Base-by-base conservation (phyloP, 2,113 vertebrate genomes). In the Gavia stellata region DNA sequence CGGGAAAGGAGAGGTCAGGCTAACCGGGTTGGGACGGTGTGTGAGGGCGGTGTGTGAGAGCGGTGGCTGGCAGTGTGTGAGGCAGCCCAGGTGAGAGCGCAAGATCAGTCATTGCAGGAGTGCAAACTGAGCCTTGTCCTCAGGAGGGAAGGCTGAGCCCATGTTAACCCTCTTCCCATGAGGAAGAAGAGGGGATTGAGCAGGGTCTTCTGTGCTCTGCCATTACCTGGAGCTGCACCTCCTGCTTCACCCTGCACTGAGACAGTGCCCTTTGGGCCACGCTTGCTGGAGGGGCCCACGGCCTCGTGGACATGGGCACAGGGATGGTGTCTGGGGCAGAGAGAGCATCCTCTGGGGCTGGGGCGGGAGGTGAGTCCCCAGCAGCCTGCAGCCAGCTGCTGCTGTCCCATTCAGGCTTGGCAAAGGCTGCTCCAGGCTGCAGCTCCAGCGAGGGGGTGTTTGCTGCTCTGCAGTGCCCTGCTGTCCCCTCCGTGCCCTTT, bases 1-100 rank as follows among this genome's bases (percentile, higher is more conserved):
- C 50, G 63, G 45, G 33, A 18, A 40, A 20, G n/a, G 45, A 42
- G 45, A 44, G 36, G 67, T 83, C 17, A n/a, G 31, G 36, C 31
- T 44, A 12, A 29, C 7, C 0, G 0, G 28, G 8, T 4, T 4
- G 0, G 53, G 65, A 56, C 1, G 1, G 33, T 3, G 40, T 0
- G 1, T 8, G 18, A 0, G 0, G 31, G n/a, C 8, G 3, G 11
- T 1, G 53, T 0, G 1, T 8, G 18, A 0, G 0, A 26, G n/a
- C 8, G 3, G 11, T 1, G 53, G 24, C 31, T 31, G 16, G 24
- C 12, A 5, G 13, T 0, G 8, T 1, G 33, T 2, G 36, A 38
- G 34, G 12, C 18, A 12, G 34, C 38, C 1, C 1, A 4, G 8
- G 17, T 42, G 19, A 44, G 28, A 29, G 25, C 7, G 3, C 19